Evolutionary conservation across 2,888 invertebrate species (phyloP).

Genomic region (Druceiella hillmani): DNA sequence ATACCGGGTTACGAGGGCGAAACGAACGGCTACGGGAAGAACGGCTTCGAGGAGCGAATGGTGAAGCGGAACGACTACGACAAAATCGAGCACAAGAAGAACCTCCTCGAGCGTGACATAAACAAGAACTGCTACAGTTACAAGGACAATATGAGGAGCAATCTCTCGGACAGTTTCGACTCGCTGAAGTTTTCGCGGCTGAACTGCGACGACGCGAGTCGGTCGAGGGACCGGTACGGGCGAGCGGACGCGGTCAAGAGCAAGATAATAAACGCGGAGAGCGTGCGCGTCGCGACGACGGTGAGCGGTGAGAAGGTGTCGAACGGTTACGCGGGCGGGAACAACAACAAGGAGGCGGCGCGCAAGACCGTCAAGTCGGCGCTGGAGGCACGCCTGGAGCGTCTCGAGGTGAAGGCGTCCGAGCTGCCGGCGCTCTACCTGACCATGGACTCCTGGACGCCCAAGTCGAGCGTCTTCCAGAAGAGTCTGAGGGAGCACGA

Average conservation of each 20-base stretch:
- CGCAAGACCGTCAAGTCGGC: conserved; percentile 35
- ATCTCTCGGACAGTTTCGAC: conserved; percentile 46
- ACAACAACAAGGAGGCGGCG: conserved; percentile 31
- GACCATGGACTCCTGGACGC: conserved; percentile 66
- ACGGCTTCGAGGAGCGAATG: conserved; percentile 43
- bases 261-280: conserved; percentile 48
- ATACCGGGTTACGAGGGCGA: conserved; percentile 53
- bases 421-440: conserved; percentile 66
- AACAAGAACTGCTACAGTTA: conserved; percentile 46
- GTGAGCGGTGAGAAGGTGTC: conserved; percentile 42
- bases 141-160: conserved; percentile 41
- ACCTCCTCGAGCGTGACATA: conserved; percentile 43
- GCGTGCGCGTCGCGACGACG: conserved; percentile 41
- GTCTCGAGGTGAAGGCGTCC: conserved; percentile 49
- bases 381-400: conserved; percentile 46
- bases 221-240: conserved; percentile 30
- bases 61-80: conserved; percentile 46
- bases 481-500: conserved; percentile 53
- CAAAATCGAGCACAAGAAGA: conserved; percentile 32
- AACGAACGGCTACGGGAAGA: conserved; percentile 48
- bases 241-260: conserved; percentile 48
- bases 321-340: conserved; percentile 41
- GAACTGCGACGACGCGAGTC: neutral
- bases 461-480: conserved; percentile 59
- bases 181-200: conserved; percentile 49